Percentiles rank a stretch among this genome's conserved stretches.
Evolutionary conservation across 30 jellyfish, hydroid and myxozoan genomes (phyloP).

Genomic region (Aurelia aurita): DNA sequence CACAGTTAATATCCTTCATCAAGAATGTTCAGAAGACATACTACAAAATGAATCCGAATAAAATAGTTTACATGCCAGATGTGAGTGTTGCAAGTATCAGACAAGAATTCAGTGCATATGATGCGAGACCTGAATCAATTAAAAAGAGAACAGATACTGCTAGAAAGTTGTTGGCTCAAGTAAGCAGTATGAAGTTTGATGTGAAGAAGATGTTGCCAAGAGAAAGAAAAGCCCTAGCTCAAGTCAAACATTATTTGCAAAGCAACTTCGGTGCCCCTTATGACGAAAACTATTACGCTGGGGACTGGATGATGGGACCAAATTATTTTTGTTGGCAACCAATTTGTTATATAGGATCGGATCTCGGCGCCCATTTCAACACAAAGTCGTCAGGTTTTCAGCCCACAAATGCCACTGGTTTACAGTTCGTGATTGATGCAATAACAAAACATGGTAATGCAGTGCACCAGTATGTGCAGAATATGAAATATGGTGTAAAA

Average conservation of each 20-base stretch:
- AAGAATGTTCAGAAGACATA: constrained; percentile 74
- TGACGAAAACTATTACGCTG: constrained; percentile 92
- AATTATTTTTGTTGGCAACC: constrained; percentile 97
- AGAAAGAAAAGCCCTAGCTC: constrained; percentile 91
- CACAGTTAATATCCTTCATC: constrained; percentile 37
- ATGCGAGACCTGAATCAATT: constrained; percentile 76
- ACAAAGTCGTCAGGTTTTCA: constrained; percentile 25
- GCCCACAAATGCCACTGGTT: constrained; percentile 69
- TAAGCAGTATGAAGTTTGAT: constrained; percentile 43
- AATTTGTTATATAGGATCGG: constrained; percentile 74
- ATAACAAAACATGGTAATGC: constrained; percentile 64
- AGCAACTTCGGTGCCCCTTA: constrained; percentile 91
- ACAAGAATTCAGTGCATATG: constrained; percentile 82
- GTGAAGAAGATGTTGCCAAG: constrained; percentile 61
- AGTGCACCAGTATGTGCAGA: constrained; percentile 63
- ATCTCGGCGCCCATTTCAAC: constrained; percentile 65
- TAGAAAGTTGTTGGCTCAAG: constrained; percentile 45
- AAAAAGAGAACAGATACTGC: constrained; percentile 85
- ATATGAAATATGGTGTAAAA: constrained; percentile 84
- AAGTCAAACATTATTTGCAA: constrained; percentile 81
- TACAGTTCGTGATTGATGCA: constrained; percentile 66
- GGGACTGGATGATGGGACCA: constrained; percentile 99
- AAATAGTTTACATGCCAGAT: constrained; percentile 79
- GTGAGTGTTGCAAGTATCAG: constrained; percentile 46
- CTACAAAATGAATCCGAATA: constrained; percentile 83